Evolutionary conservation across 2,113 vertebrate species (phyloP).

Genomic region (Myotis brandtii): DNA sequence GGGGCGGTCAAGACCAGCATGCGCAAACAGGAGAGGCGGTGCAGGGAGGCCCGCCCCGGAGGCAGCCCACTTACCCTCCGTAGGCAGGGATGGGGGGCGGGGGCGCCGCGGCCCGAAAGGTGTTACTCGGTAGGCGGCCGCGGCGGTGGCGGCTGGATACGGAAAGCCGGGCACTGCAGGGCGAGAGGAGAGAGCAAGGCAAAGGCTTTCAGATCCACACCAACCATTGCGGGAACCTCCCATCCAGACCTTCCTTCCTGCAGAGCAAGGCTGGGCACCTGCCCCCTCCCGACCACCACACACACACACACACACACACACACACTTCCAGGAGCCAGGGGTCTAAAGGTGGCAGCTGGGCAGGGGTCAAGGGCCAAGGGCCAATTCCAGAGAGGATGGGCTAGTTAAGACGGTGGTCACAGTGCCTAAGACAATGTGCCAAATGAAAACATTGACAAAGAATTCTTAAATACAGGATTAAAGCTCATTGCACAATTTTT

Average conservation of each 20-base stretch:
- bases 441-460: background rate
- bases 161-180: slow-evolving; percentile 95
- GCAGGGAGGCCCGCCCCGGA: background rate
- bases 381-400: background rate
- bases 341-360: background rate
- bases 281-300: rapidly evolving
- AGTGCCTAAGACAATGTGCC: background rate
- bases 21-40: slow-evolving; percentile 65
- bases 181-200: background rate
- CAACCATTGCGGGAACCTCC: rapidly evolving
- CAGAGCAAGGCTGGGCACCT: background rate
- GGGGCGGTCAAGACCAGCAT: slow-evolving; percentile 80
- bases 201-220: background rate
- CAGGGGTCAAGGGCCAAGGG: background rate
- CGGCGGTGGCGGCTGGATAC: slow-evolving; percentile 94
- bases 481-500: background rate
- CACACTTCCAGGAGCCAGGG: background rate
- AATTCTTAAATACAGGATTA: background rate
- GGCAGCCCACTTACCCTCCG: slow-evolving; percentile 92
- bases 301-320: no score
- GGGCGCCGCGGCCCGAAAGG: slow-evolving; percentile 94
- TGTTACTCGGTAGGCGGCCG: slow-evolving; percentile 96
- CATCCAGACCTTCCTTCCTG: background rate
- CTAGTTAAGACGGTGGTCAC: no score
- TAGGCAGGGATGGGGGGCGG: slow-evolving; percentile 96